phyloP scores from a whole-genome alignment of 2,888 invertebrate species.

The Sminthurides aquaticus region DNA sequence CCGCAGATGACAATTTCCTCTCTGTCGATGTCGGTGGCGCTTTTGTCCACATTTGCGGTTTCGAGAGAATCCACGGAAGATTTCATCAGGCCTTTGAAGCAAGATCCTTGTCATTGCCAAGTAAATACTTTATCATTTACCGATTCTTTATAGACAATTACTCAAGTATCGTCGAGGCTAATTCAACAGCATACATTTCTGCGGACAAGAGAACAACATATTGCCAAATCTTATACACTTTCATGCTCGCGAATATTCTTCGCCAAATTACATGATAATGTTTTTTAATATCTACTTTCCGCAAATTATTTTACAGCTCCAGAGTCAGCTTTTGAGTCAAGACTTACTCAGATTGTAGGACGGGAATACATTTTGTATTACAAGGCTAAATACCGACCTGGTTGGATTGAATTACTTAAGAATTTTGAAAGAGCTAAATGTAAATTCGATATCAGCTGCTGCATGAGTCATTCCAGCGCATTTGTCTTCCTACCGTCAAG shows the following conservation, averaged over 20 bases:
- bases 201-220: too few species aligned
- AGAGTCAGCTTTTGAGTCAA: conserved; percentile 35
- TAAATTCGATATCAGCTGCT: conserved; percentile 24
- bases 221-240: too few species aligned
- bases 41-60: conserved; percentile 23
- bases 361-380: conserved; percentile 40
- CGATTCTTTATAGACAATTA: too few species aligned
- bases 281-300: too few species aligned
- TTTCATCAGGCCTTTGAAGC: conserved; percentile 6
- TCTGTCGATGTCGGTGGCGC: conserved; percentile 22
- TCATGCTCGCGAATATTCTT: too few species aligned
- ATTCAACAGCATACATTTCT: too few species aligned
- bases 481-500: conserved; percentile 26
- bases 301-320: conserved; percentile 29
- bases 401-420: conserved; percentile 40
- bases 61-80: conserved; percentile 4
- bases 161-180: too few species aligned
- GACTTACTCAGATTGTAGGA: conserved; percentile 34
- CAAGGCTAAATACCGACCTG: conserved; percentile 39
- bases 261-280: too few species aligned
- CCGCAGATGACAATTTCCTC: background rate
- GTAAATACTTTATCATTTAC: conserved; percentile 14
- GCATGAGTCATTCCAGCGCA: background rate
- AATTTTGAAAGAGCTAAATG: conserved; percentile 40
- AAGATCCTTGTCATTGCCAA: conserved; percentile 8